Percentiles rank a stretch among this genome's conserved stretches.
Evolutionary conservation across 1,140 invertebrate genomes (phyloP).

Genomic region (Macrosteles quadrilineatus): DNA sequence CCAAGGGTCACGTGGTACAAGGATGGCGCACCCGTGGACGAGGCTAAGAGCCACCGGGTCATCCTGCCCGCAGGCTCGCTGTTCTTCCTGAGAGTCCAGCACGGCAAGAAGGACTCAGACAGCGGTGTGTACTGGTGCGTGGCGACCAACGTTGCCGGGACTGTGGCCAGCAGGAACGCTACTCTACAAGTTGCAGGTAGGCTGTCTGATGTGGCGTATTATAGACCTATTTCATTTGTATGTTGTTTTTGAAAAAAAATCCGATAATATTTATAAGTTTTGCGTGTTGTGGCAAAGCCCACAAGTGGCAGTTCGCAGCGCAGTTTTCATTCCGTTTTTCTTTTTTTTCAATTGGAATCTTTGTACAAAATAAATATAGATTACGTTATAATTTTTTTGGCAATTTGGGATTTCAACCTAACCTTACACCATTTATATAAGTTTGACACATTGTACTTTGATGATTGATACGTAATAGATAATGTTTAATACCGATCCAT

Average conservation of each 20-base stretch:
- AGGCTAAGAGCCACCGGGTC: conserved; percentile 49
- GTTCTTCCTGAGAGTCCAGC: conserved; percentile 61
- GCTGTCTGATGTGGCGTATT: conserved; percentile 31
- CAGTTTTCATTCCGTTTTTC: no score
- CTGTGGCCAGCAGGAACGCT: conserved; percentile 71
- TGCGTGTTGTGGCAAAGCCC: no score
- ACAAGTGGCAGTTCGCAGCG: no score
- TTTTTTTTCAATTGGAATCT: no score
- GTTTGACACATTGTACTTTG: no score
- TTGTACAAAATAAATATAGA: no score
- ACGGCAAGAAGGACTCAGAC: conserved; percentile 82
- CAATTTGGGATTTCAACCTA: no score
- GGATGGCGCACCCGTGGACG: conserved; percentile 70
- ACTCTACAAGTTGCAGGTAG: conserved; percentile 79
- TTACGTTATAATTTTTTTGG: no score
- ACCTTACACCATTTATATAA: no score
- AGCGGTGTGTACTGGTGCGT: conserved; percentile 85
- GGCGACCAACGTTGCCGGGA: conserved; percentile 83
- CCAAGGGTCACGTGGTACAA: conserved; percentile 92
- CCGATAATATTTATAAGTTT: no score
- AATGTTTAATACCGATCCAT: no score
- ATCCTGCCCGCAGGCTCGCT: conserved; percentile 41
- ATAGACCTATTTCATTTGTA: not conserved
- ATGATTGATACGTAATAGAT: no score
- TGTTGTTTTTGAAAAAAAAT: not conserved